Percentiles rank a stretch among this genome's conserved stretches.
These are phyloP conservation scores for Palythoa caribaeorum DNA, from an alignment of 92 coral and sea anemone species.

Conservation along the genomic window DNA sequence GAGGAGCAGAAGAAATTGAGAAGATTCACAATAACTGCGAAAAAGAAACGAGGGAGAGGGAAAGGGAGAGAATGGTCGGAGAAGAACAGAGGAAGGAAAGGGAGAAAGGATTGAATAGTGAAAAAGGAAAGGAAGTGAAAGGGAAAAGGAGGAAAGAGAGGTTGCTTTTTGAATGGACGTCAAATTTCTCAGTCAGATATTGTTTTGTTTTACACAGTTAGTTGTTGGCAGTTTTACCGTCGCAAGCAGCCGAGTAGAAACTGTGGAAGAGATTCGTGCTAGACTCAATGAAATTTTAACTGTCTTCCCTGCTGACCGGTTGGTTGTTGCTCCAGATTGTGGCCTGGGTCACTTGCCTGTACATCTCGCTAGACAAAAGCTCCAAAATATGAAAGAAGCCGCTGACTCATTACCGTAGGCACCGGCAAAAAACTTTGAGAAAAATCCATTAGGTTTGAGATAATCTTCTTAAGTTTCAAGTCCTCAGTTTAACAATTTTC, in stretches of 20 bases:
- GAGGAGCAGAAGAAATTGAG: background rate
- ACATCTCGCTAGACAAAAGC: constrained; percentile 51
- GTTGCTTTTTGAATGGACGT: no score
- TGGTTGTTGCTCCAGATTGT: constrained; percentile 60
- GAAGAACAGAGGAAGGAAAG: background rate
- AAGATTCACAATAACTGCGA: background rate
- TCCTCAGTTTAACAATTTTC: no score
- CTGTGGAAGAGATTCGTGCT: constrained; percentile 51
- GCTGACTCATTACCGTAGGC: constrained; percentile 36
- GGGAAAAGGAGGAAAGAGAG: background rate
- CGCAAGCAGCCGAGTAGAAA: constrained; percentile 64
- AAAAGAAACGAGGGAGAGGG: background rate
- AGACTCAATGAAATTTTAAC: constrained; percentile 48
- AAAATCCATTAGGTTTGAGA: no score
- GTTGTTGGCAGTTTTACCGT: constrained; percentile 31
- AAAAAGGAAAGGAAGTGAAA: background rate
- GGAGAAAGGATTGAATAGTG: background rate
- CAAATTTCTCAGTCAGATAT: background rate
- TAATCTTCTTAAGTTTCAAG: no score
- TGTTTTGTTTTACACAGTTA: constrained; percentile 26
- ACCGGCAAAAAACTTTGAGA: no score
- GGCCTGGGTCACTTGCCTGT: constrained; percentile 61
- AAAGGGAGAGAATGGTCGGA: background rate
- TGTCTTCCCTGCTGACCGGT: constrained; percentile 50
- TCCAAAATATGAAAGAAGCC: constrained; percentile 49